A percentile compares a stretch with the other conserved stretches of the same genome.
phyloP scores from a whole-genome alignment of 2,113 vertebrate genomes.

The Pituophis catenifer region DNA sequence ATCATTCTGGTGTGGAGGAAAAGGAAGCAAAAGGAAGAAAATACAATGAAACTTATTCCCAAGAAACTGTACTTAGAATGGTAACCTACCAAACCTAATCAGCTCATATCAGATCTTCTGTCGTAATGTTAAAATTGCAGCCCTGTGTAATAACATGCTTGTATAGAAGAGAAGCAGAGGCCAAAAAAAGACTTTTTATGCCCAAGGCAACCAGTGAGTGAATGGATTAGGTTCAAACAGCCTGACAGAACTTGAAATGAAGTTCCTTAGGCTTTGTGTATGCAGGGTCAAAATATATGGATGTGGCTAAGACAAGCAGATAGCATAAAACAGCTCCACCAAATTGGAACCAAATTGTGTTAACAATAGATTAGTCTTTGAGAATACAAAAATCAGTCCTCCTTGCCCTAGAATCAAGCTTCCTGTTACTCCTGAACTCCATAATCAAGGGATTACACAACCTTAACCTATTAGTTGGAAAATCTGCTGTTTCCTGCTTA shows the following conservation, averaged over 20 bases:
- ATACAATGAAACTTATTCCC: background rate
- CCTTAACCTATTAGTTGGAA: background rate
- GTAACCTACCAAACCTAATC: background rate
- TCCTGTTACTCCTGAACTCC: background rate
- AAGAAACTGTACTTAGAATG: background rate
- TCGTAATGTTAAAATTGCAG: background rate
- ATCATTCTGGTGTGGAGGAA: background rate
- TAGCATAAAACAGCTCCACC: background rate
- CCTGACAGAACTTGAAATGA: background rate
- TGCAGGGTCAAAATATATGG: background rate
- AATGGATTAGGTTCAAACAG: background rate
- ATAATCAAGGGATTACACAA: background rate
- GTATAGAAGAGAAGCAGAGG: background rate
- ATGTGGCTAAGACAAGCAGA: background rate
- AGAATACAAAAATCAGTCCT: background rate
- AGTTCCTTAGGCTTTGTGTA: background rate
- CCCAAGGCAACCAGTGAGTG: background rate
- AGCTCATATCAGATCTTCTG: background rate
- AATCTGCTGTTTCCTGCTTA: background rate
- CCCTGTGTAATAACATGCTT: background rate
- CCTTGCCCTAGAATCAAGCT: background rate
- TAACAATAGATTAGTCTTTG: background rate
- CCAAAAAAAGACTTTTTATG: background rate
- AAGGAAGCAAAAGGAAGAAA: background rate
- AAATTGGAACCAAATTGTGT: background rate